Percentiles rank a stretch among this genome's conserved stretches.
Evolutionary conservation across 2,888 invertebrate species (phyloP).

Genomic region (Agonopterix arenella): DNA sequence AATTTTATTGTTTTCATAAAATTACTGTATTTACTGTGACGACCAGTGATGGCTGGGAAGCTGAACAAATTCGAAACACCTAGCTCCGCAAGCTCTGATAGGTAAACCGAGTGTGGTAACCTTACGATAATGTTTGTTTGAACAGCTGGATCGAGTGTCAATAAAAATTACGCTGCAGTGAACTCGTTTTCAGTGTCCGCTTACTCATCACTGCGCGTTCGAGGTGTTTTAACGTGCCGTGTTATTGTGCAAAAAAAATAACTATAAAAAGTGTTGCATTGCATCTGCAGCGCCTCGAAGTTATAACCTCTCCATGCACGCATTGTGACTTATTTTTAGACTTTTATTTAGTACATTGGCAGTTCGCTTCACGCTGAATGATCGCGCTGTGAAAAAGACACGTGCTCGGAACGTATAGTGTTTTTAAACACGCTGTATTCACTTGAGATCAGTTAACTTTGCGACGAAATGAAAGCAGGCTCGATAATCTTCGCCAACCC

Average conservation of each 20-base stretch:
- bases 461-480: slow-evolving; percentile 46
- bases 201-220: slow-evolving; percentile 37
- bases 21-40: slow-evolving; percentile 24
- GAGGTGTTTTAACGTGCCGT: slow-evolving; percentile 38
- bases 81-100: slow-evolving; percentile 94
- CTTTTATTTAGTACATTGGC: slow-evolving; percentile 63
- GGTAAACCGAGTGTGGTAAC: slow-evolving; percentile 78
- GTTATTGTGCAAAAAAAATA: slow-evolving; percentile 30
- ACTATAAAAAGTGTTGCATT: slow-evolving; percentile 24
- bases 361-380: slow-evolving; percentile 47
- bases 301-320: slow-evolving; percentile 60
- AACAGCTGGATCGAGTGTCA: slow-evolving; percentile 60
- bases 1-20: slow-evolving; percentile 21
- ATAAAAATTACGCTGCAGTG: slow-evolving; percentile 41
- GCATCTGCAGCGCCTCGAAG: slow-evolving; percentile 25
- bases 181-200: slow-evolving; percentile 41
- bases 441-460: slow-evolving; percentile 29
- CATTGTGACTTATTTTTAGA: slow-evolving; percentile 72
- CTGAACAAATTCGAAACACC: slow-evolving; percentile 87
- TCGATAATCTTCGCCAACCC: slow-evolving; percentile 54
- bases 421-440: slow-evolving; percentile 24
- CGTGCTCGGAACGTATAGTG: slow-evolving; percentile 45
- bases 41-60: slow-evolving; percentile 65
- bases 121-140: slow-evolving; percentile 59
- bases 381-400: slow-evolving; percentile 42